Conservation (phyloP, 2,797 vertebrate species). For the Sarcophilus harrisii region DNA sequence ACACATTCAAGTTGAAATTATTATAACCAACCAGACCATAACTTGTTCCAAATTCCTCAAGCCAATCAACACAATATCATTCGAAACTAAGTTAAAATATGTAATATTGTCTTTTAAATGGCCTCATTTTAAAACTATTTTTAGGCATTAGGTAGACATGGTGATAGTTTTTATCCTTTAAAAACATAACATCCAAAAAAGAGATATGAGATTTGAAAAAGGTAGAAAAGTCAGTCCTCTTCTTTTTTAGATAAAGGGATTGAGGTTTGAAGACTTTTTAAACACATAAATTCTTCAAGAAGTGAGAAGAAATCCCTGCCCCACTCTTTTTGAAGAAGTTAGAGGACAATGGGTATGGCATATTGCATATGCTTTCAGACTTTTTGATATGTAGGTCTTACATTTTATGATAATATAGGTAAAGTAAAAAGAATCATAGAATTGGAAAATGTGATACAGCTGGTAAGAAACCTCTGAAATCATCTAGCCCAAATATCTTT, state of each 20-base stretch:
- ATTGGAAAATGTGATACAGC: background rate
- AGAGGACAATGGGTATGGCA: background rate
- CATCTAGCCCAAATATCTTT: background rate
- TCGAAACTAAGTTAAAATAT: constrained; percentile 43
- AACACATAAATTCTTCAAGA: background rate
- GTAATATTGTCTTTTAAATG: background rate
- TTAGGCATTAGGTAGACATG: background rate
- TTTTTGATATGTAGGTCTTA: background rate
- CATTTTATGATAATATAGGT: background rate
- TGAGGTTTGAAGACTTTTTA: background rate
- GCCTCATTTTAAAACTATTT: background rate
- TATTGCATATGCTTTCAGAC: background rate
- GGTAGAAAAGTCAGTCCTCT: background rate
- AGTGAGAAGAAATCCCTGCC: background rate
- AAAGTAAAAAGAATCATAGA: background rate
- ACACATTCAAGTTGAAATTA: constrained; percentile 73
- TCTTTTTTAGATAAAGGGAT: background rate
- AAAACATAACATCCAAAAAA: background rate
- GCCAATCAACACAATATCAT: constrained; percentile 50
- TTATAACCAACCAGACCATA: constrained; percentile 74
- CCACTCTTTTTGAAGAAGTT: background rate
- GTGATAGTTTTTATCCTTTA: background rate
- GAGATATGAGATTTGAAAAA: background rate
- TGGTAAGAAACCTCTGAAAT: background rate
- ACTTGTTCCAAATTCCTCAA: constrained; percentile 74